phyloP scores from a whole-genome alignment of 2,797 vertebrate species.

The Lepidocolaptes lacrymiger region DNA sequence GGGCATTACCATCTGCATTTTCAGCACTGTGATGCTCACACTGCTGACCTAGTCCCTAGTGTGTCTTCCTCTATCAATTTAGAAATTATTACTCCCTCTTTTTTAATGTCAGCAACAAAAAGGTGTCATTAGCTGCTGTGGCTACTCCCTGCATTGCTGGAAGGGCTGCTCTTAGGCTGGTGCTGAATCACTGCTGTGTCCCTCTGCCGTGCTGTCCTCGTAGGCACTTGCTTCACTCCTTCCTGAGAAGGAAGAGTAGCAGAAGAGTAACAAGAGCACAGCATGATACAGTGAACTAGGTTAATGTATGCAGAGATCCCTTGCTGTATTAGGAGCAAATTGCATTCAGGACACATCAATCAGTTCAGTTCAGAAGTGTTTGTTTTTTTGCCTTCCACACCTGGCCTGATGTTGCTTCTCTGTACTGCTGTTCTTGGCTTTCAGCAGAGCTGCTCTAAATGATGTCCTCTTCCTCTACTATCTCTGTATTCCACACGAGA shows the following conservation, averaged over 20 bases:
- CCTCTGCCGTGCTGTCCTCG: not conserved
- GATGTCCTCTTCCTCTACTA: not conserved
- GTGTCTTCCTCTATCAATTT: not conserved
- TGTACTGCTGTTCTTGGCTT: not conserved
- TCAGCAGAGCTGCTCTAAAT: not conserved
- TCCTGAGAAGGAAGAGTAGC: not conserved
- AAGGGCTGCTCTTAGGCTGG: not conserved
- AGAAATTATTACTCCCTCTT: not conserved
- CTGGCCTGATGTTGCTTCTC: not conserved
- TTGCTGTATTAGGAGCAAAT: not conserved
- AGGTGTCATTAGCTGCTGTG: not conserved
- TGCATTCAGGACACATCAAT: not conserved
- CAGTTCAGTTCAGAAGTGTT: not conserved
- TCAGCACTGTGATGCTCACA: not conserved
- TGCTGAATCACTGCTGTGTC: not conserved
- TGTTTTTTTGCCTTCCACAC: not conserved
- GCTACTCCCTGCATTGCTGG: not conserved
- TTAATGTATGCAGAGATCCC: not conserved
- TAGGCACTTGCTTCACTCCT: not conserved
- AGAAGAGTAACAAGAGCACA: not conserved
- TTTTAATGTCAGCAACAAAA: not conserved
- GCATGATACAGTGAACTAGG: not conserved
- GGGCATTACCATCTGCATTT: not conserved
- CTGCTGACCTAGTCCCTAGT: not conserved
- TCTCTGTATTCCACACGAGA: not conserved